These are phyloP conservation scores for Stratiomys singularior DNA, from an alignment of 2,888 invertebrate genomes.

Conservation along the genomic window DNA sequence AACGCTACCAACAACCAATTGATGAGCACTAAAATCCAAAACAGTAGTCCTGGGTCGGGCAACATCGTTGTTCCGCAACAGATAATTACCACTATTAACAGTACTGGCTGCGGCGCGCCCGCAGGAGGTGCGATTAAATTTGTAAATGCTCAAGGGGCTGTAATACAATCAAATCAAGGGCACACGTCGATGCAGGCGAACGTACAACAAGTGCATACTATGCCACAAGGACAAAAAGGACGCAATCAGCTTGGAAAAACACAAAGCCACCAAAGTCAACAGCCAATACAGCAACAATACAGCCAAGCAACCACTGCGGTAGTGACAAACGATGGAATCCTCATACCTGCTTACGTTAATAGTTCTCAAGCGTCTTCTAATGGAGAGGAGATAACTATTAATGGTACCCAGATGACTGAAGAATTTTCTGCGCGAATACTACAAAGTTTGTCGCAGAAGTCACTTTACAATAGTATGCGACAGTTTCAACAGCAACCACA, in stretches of 20 bases:
- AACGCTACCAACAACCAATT: slow-evolving; percentile 41
- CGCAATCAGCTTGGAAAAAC: slow-evolving; percentile 9
- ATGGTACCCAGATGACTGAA: slow-evolving; percentile 65
- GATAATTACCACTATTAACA: slow-evolving; percentile 53
- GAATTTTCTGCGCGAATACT: slow-evolving; percentile 64
- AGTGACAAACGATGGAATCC: slow-evolving; percentile 34
- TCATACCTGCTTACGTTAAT: slow-evolving; percentile 34
- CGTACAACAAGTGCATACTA: slow-evolving; percentile 29
- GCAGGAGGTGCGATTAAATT: slow-evolving; percentile 61
- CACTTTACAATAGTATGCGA: slow-evolving; percentile 56
- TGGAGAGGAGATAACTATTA: slow-evolving; percentile 64
- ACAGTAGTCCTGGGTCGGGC: slow-evolving; percentile 46
- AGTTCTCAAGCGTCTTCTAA: slow-evolving; percentile 37
- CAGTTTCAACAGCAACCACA: slow-evolving; percentile 53
- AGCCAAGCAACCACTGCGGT: slow-evolving; percentile 34
- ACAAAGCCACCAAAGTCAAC: slow-evolving; percentile 39
- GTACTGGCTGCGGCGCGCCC: slow-evolving; percentile 45
- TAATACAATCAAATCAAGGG: slow-evolving; percentile 62
- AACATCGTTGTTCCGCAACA: slow-evolving; percentile 55
- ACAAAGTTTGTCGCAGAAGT: slow-evolving; percentile 65
- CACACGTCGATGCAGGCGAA: slow-evolving; percentile 23
- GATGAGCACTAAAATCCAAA: slow-evolving; percentile 38
- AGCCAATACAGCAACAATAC: slow-evolving; percentile 45
- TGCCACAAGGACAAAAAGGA: slow-evolving; percentile 42
- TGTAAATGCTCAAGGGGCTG: slow-evolving; percentile 65